Base-by-base conservation (phyloP, 2,888 invertebrate species). In the Autographa gamma region DNA sequence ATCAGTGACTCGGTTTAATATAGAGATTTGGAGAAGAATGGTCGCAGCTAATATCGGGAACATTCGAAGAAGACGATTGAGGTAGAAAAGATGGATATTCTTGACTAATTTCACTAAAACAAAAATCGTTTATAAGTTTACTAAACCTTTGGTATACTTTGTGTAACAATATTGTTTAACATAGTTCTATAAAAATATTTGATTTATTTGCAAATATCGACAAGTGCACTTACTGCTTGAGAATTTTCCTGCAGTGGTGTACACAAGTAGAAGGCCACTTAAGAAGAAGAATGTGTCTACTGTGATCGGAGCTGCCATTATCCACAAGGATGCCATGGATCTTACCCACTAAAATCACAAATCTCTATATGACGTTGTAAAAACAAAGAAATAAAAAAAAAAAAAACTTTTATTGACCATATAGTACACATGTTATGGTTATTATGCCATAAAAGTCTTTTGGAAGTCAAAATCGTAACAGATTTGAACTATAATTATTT, bases 271-370 rank as follows among this genome's bases (percentile, higher is more conserved):
- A 19, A 94, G 77, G 7, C 94, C 94, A 68, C 91, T 91, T 31
- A 94, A 72, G 81, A 90, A 84, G 81, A 97, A 97, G 89, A 97
- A 97, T 0, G 97, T 96, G 79, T 97, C 97, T 0, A 97, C 97
- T 14, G 96, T 95, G 2, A 96, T 93, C 0, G 96, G 88, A 0
- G 84, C 93, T 16, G 91, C 76, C 5, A 91, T 89, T 81, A 84
- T 92, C 96, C 87, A 96, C 85, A 93, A 88, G 66, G 88, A 77
- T 2, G 70, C n/a, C 0, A 85, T 71, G 3, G 90, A 89, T 7
- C 76, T 74, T 16, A 91, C 79, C 90, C 93, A 95, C 95, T 96
- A 82, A 38, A 93, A 73, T 38, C 5, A 69, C 18, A 69, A 11
- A 38, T 5, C 43, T 16, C 16, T 16, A 43, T 16, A 14, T 60